Percentiles rank a stretch among this genome's conserved stretches.
Conservation (phyloP, 2,888 invertebrate species). For the Luffia ferchaultella region DNA sequence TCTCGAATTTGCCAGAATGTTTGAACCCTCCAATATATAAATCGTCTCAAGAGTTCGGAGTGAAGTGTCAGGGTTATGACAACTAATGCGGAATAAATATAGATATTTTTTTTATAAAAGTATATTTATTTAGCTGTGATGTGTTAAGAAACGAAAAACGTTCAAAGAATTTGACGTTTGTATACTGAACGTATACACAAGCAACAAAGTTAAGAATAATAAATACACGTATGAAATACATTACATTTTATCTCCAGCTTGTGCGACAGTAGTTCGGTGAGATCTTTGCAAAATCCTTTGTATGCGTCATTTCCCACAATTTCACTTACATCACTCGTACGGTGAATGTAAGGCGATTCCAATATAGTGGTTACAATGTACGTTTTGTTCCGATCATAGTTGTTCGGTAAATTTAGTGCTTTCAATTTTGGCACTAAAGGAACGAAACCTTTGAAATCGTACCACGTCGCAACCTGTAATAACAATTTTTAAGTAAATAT, state of each 20-base stretch:
- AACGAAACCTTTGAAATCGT: slow-evolving; percentile 78
- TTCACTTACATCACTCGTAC: slow-evolving; percentile 71
- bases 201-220: too few species aligned
- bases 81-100: background rate
- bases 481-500: background rate
- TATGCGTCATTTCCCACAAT: slow-evolving; percentile 76
- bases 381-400: slow-evolving; percentile 82
- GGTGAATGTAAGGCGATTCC: slow-evolving; percentile 89
- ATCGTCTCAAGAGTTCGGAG: too few species aligned
- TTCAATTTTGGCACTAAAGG: slow-evolving; percentile 77
- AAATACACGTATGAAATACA: too few species aligned
- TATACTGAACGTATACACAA: too few species aligned
- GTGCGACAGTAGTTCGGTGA: slow-evolving; percentile 82
- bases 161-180: background rate
- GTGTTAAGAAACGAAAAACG: background rate
- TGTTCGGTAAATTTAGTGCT: slow-evolving; percentile 68
- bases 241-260: slow-evolving; percentile 86
- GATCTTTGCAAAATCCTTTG: slow-evolving; percentile 92
- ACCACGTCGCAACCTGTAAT: slow-evolving; percentile 59
- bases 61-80: background rate
- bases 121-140: background rate
- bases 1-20: too few species aligned
- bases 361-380: slow-evolving; percentile 87
- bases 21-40: too few species aligned
- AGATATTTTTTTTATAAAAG: background rate